phyloP scores from a whole-genome alignment of 1,140 invertebrate species.

The Drosophila equinoxialis region DNA sequence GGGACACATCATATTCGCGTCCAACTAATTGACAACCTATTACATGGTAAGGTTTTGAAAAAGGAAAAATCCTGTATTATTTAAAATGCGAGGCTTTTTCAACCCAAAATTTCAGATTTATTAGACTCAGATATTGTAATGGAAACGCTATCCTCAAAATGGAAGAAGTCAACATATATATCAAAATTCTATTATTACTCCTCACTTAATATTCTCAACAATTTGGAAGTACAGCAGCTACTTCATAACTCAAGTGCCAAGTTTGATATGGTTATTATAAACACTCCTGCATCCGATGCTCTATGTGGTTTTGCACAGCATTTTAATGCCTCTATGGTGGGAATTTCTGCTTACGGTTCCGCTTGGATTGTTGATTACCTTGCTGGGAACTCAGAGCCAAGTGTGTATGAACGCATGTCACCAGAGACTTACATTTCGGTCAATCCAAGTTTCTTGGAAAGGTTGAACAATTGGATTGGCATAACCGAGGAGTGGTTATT shows the following conservation, averaged over 20 bases:
- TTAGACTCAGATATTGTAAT: too few relatives aligned
- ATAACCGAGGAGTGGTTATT: background rate
- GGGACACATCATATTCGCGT: background rate
- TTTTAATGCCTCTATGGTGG: background rate
- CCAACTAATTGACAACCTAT: background rate
- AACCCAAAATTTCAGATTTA: too few relatives aligned
- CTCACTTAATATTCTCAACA: background rate
- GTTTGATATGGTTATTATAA: background rate
- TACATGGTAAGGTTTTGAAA: background rate
- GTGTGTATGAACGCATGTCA: background rate
- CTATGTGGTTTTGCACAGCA: background rate
- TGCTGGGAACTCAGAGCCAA: background rate
- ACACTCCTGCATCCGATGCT: background rate
- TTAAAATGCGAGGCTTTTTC: too few relatives aligned
- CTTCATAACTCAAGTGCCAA: background rate
- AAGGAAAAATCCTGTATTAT: too few relatives aligned
- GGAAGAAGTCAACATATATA: too few relatives aligned
- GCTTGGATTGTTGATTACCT: background rate
- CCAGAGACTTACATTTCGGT: background rate
- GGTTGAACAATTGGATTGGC: background rate
- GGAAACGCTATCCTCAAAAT: too few relatives aligned
- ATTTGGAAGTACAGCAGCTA: background rate
- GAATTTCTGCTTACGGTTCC: background rate
- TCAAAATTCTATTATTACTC: background rate
- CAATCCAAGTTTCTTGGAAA: background rate